These are phyloP conservation scores for Phyto melanocephala DNA, from an alignment of 2,888 invertebrate genomes.

Conservation along the genomic window DNA sequence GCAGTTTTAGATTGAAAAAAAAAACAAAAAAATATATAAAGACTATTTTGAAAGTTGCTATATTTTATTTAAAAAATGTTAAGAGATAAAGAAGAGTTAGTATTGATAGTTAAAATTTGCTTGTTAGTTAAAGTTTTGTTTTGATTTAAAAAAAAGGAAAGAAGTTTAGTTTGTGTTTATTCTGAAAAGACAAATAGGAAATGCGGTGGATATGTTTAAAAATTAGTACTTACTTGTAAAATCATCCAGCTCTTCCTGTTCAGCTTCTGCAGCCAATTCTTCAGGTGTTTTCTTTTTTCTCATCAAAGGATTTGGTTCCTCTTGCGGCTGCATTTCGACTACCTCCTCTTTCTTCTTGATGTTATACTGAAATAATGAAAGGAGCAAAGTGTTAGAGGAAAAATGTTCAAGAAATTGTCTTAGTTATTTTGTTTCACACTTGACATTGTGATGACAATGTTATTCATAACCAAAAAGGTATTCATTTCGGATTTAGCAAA, in stretches of 20 bases:
- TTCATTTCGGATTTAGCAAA: too few relatives aligned
- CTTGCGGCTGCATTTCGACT: conserved; percentile 87
- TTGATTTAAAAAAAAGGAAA: conserved; percentile 14
- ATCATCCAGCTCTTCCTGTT: conserved; percentile 96
- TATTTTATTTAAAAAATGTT: not conserved
- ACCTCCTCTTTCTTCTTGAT: conserved; percentile 98
- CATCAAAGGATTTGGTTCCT: conserved; percentile 96
- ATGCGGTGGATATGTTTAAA: conserved; percentile 10
- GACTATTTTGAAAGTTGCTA: not conserved
- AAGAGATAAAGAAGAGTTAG: conserved; percentile 1
- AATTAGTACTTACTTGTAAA: conserved; percentile 89
- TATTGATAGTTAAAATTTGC: not conserved
- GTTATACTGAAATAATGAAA: conserved; percentile 89
- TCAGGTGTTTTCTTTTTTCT: conserved; percentile 99
- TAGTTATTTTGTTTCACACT: too few relatives aligned
- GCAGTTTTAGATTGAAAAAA: conserved; percentile 24
- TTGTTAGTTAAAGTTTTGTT: not conserved
- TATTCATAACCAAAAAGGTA: too few relatives aligned
- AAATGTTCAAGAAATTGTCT: too few relatives aligned
- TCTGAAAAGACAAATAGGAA: conserved; percentile 53
- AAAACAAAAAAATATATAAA: not conserved
- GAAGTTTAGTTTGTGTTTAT: conserved; percentile 28
- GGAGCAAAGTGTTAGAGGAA: too few relatives aligned
- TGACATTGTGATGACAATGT: too few relatives aligned
- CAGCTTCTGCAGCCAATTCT: conserved; percentile 97